Base-by-base conservation (phyloP, 2,888 invertebrate species). In the Melinaea menophilus region DNA sequence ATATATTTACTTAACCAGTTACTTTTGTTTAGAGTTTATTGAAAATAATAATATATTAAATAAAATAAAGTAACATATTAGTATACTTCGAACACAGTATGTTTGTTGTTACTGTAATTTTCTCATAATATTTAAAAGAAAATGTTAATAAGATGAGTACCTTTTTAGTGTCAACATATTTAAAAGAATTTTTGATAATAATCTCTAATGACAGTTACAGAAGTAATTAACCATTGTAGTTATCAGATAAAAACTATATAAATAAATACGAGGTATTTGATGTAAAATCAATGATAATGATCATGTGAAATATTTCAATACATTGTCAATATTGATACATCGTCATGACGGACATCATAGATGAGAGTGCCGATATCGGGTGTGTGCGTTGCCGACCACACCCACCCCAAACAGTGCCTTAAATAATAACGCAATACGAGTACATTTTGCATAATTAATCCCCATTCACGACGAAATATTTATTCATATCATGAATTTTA, bases 401-500 rank as follows among this genome's bases (percentile, higher is more conserved):
- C 77, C 75, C 55, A 59, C 55, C 66, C 62, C 61, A 68, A 65
- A 58, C 65, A 73, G 69, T 73, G 72, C 71, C 71, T 72, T 73
- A 71, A 70, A 80, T 82, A 82, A 86, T 86, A 84, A 83, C 85
- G 82, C 81, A 84, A 82, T 83, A 81, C 82, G 79, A 78, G 77
- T 78, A 80, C 79, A 87, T 88, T 88, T 86, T 90, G 85, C 89
- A 88, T 90, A 90, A 89, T 86, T 89, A 88, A 90, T 88, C 79
- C 82, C 83, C 85, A 87, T 89, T 88, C 86, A 86, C 81, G 78
- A 79, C 81, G 79, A 80, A 82, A 82, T 80, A 84, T 82, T 84
- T 88, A 86, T 89, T 89, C 85, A 89, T 89, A 90, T 90, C 88
- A 90, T 90, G 88, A 88, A 86, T 84, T 88, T 88, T 79, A 82